Percentiles rank a stretch among this genome's conserved stretches.
These are phyloP conservation scores for Saccopteryx leptura DNA, from an alignment of 2,113 vertebrate genomes.

Conservation along the genomic window DNA sequence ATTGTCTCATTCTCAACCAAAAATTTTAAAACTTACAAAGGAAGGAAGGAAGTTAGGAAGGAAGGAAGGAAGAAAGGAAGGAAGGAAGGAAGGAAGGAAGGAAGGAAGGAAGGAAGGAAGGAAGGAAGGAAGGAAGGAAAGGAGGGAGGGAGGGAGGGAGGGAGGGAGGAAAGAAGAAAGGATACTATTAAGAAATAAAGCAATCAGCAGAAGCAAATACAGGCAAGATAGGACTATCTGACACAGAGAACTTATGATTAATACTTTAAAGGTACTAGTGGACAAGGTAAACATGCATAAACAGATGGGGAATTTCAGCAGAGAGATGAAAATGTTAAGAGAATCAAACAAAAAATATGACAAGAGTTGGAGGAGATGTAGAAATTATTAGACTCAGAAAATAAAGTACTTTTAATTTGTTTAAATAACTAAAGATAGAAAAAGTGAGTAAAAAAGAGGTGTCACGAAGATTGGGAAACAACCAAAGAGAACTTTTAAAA, in stretches of 20 bases:
- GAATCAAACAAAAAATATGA: not conserved
- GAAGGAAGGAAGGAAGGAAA: not conserved
- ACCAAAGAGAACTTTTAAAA: not conserved
- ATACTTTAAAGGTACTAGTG: not conserved
- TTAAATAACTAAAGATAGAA: not conserved
- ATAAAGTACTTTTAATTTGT: not conserved
- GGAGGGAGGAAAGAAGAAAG: no score
- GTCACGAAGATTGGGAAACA: not conserved
- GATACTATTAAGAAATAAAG: not conserved
- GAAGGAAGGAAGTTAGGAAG: not conserved
- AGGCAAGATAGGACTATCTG: not conserved
- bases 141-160: accelerated
- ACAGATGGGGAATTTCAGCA: not conserved
- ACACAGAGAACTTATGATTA: not conserved
- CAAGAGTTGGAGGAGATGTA: not conserved
- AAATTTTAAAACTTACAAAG: not conserved
- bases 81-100: not conserved
- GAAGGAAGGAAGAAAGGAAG: no score
- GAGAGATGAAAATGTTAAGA: not conserved
- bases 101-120: not conserved
- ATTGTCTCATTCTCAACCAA: not conserved
- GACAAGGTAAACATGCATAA: not conserved
- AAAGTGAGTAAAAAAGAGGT: not conserved
- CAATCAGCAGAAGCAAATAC: not conserved
- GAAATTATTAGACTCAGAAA: not conserved